Base-by-base conservation (phyloP, 2,797 vertebrate genomes). In the Cercopithecus diana region DNA sequence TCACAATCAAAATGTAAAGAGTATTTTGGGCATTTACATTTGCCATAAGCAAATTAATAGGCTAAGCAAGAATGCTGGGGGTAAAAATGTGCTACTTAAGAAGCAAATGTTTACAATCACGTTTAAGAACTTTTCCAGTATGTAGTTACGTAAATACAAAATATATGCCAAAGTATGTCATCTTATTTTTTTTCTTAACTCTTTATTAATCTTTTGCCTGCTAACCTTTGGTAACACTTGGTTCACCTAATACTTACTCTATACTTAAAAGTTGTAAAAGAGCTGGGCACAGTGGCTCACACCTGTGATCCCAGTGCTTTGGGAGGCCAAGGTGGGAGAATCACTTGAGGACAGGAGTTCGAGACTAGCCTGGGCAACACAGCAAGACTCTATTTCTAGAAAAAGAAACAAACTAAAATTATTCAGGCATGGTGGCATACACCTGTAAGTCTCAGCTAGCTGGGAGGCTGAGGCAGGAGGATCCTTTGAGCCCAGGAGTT, bases 1-100 rank as follows among this genome's bases (percentile, higher is more conserved):
- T 89, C 64, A 93, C 90, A 90, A 93, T 83, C 81, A 93, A 97
- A 88, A 75, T 52, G 57, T 2, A 58, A 24, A 67, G 26, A 94
- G 7, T 20, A 64, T 76, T 86, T 90, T 17, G 45, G 36, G 8
- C 28, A 64, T 90, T 88, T 81, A 7, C 22, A 77, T 95, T 90
- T 96, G 22, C 22, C 19, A 43, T 33, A 84, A 88, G 19, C 24
- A 72, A 84, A 92, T 93, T 83, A 82, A 88, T 41, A 72, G 67
- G 4, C 52, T 72, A 82, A 77, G 33, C 33, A 90, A 75, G 30
- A 61, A 75, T 97, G 33, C 15, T 52, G 24, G 13, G 39, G 52
- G 13, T 30, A 39, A 33, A 95, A 90, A 73, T 43, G n/a, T 85
- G 17, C 41, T 94, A 28, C 26, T 83, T 92, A 55, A 89, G 36